These are phyloP conservation scores for Oryzias dopingdopingensis DNA, from an alignment of 2,797 vertebrate genomes.

Conservation along the genomic window DNA sequence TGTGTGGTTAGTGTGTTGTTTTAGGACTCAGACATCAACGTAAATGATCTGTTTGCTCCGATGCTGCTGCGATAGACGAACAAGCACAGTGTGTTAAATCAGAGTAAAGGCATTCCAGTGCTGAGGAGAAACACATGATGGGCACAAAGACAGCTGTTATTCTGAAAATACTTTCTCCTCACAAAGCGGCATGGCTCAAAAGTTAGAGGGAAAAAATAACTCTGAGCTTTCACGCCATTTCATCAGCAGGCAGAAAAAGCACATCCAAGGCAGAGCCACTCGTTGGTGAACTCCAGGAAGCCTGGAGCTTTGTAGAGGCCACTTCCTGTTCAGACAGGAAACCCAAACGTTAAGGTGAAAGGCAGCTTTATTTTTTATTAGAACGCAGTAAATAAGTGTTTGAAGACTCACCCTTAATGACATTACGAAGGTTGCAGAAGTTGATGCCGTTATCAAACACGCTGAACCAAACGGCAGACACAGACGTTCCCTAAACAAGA, in stretches of 20 bases:
- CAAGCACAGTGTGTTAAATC: background rate
- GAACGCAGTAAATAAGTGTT: background rate
- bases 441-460: constrained; percentile 66
- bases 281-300: constrained; percentile 62
- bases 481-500: constrained; percentile 45
- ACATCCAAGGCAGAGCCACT: constrained; percentile 62
- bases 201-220: background rate
- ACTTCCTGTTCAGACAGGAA: constrained; percentile 48
- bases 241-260: constrained; percentile 46
- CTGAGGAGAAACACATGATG: background rate
- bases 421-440: constrained; percentile 68
- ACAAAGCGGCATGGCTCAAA: no score
- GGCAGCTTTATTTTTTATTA: background rate
- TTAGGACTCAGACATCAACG: background rate
- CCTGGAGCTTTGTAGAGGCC: constrained; percentile 60
- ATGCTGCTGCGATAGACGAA: background rate
- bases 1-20: background rate
- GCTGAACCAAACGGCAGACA: constrained; percentile 53
- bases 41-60: background rate
- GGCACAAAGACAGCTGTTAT: background rate
- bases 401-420: constrained; percentile 43
- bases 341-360: constrained; percentile 4
- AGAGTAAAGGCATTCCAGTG: background rate
- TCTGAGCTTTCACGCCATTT: background rate
- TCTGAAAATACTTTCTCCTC: background rate